Conservation (phyloP, 92 coral and sea anemone species). For the Palythoa grandis region DNA sequence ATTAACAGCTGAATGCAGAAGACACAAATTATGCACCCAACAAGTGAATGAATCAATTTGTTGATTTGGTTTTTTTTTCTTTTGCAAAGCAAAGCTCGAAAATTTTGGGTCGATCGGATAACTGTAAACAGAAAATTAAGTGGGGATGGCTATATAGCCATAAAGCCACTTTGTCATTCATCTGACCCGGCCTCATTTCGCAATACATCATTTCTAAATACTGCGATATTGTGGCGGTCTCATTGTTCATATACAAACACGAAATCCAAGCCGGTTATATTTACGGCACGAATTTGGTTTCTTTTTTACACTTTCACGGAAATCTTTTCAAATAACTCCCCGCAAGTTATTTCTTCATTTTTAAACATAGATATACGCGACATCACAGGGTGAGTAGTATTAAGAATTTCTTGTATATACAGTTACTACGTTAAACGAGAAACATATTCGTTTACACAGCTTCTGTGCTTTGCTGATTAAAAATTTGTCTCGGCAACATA, state of each 20-base stretch:
- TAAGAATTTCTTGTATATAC: not conserved
- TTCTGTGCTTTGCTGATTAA: not conserved
- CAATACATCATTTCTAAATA: slow-evolving; percentile 14
- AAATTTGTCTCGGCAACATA: not conserved
- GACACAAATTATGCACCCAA: too few species aligned
- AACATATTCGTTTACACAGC: not conserved
- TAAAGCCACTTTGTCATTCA: not conserved
- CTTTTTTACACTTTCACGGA: not conserved
- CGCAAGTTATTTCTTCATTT: not conserved
- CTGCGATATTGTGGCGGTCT: not conserved
- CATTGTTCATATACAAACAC: slow-evolving; percentile 2
- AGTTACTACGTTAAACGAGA: not conserved
- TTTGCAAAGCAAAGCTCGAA: not conserved
- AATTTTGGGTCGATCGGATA: not conserved
- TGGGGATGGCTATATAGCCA: not conserved
- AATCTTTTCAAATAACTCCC: not conserved
- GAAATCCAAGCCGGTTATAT: not conserved
- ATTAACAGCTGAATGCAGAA: too few species aligned
- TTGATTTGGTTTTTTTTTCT: not conserved
- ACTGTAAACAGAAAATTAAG: not conserved
- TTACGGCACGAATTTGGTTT: not conserved
- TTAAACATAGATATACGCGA: not conserved
- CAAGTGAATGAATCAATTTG: too few species aligned
- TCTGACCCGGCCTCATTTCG: not conserved
- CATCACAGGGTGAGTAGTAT: not conserved